phyloP scores from a whole-genome alignment of 2,113 vertebrate genomes.

The Orycteropus afer region DNA sequence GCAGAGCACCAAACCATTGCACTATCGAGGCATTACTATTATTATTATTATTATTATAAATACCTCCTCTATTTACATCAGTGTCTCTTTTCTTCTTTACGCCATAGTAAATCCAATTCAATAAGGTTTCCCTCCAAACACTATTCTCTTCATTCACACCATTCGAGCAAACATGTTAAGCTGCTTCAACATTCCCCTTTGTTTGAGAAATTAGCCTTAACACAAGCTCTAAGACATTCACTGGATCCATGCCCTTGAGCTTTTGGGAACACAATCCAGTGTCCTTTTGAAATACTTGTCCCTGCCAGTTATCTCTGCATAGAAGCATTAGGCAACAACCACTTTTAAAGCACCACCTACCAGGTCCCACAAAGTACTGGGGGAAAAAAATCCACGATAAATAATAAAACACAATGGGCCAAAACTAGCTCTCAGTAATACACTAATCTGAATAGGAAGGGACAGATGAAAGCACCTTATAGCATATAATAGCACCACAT shows the following conservation, averaged over 20 bases:
- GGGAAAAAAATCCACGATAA: not conserved
- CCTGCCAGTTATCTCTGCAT: slow-evolving; percentile 22
- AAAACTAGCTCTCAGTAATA: not conserved
- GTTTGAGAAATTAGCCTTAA: slow-evolving; percentile 10
- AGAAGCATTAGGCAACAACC: not conserved
- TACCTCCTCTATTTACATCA: not conserved
- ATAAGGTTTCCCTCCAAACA: not conserved
- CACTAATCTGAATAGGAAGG: not conserved
- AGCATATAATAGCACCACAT: not conserved
- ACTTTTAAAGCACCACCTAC: slow-evolving; percentile 15
- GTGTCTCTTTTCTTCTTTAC: not conserved
- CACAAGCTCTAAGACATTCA: not conserved
- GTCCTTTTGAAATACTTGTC: not conserved
- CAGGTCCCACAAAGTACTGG: not conserved
- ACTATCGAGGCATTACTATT: not conserved
- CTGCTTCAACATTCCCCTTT: not conserved
- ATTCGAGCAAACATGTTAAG: not conserved
- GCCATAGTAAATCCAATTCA: not conserved
- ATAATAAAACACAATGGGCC: slow-evolving; percentile 40
- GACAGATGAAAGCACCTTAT: not conserved
- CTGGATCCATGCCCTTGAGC: not conserved
- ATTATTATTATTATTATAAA: too few relatives aligned
- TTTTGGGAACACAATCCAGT: not conserved
- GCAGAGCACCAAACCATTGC: not conserved
- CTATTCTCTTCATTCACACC: not conserved